A percentile compares a stretch with the other conserved stretches of the same genome.
Evolutionary conservation across 2,113 vertebrate species (phyloP).

Genomic region (Macquaria australasica): DNA sequence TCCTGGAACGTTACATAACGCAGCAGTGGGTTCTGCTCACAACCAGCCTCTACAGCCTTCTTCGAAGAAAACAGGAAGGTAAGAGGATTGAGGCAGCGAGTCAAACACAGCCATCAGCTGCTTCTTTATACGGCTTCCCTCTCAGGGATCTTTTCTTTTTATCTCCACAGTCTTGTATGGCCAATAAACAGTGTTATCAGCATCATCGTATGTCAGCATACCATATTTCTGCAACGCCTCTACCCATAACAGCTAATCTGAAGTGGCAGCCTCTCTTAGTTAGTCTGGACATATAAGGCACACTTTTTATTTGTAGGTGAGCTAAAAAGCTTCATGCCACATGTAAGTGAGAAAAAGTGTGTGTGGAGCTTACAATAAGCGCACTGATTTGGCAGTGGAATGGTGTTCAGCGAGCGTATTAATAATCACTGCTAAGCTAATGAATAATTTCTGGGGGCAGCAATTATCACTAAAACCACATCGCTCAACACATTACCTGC

Average conservation of each 20-base stretch:
- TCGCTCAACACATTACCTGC: slow-evolving; percentile 46
- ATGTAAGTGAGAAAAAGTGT: slow-evolving; percentile 7
- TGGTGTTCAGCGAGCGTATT: slow-evolving; percentile 7
- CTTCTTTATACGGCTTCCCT: slow-evolving; percentile 12
- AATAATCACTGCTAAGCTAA: slow-evolving; percentile 36
- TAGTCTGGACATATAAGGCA: neutral
- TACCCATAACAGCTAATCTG: neutral
- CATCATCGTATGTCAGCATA: slow-evolving; percentile 11
- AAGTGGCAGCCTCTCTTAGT: neutral
- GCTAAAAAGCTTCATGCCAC: neutral
- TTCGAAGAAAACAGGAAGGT: slow-evolving; percentile 57
- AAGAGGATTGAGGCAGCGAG: slow-evolving; percentile 52
- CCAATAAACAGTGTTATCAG: slow-evolving; percentile 46
- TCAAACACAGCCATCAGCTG: slow-evolving; percentile 29
- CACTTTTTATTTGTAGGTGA: neutral
- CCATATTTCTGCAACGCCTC: slow-evolving; percentile 6
- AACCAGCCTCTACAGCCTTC: slow-evolving; percentile 57
- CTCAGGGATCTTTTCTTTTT: slow-evolving; percentile 11
- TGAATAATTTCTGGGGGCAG: slow-evolving; percentile 39
- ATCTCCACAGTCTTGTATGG: slow-evolving; percentile 21
- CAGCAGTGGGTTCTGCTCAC: slow-evolving; percentile 57
- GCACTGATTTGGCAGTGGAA: slow-evolving; percentile 5
- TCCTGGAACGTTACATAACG: slow-evolving; percentile 73
- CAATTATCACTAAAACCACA: slow-evolving; percentile 46
- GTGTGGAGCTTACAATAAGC: neutral